phyloP scores from a whole-genome alignment of 2,888 invertebrate species.

The Nycteola revayana region DNA sequence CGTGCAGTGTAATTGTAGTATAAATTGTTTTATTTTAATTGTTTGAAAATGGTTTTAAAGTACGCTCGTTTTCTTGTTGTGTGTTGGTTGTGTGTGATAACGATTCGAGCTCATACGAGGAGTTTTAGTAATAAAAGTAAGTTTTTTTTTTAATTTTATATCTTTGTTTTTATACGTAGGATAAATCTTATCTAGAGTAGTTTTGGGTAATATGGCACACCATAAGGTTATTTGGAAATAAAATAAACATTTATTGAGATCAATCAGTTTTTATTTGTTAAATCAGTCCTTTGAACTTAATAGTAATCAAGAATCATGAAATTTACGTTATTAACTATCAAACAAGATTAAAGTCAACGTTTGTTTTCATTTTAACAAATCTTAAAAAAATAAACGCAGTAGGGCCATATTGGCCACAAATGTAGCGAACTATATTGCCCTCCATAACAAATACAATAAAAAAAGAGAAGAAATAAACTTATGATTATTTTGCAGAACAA shows the following conservation, averaged over 20 bases:
- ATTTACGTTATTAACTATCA: too few relatives aligned
- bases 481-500: slow-evolving; percentile 1
- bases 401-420: slow-evolving; percentile 8
- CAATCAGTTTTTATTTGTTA: too few relatives aligned
- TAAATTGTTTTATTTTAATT: background rate
- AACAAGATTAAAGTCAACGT: too few relatives aligned
- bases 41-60: background rate
- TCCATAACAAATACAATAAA: slow-evolving; percentile 4
- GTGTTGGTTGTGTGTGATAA: background rate
- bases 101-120: slow-evolving; percentile 7
- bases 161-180: too few relatives aligned
- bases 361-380: too few relatives aligned
- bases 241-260: too few relatives aligned
- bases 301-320: too few relatives aligned
- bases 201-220: too few relatives aligned
- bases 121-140: slow-evolving; percentile 12
- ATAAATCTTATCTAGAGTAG: too few relatives aligned
- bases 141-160: background rate
- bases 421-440: slow-evolving; percentile 1
- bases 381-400: background rate
- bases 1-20: background rate
- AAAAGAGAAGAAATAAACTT: background rate
- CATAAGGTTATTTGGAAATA: too few relatives aligned
- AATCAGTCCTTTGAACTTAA: too few relatives aligned
- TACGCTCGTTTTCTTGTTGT: background rate